A percentile compares a stretch with the other conserved stretches of the same genome.
These are phyloP conservation scores for Sturnus vulgaris DNA, from an alignment of 2,113 vertebrate species.

Conservation along the genomic window DNA sequence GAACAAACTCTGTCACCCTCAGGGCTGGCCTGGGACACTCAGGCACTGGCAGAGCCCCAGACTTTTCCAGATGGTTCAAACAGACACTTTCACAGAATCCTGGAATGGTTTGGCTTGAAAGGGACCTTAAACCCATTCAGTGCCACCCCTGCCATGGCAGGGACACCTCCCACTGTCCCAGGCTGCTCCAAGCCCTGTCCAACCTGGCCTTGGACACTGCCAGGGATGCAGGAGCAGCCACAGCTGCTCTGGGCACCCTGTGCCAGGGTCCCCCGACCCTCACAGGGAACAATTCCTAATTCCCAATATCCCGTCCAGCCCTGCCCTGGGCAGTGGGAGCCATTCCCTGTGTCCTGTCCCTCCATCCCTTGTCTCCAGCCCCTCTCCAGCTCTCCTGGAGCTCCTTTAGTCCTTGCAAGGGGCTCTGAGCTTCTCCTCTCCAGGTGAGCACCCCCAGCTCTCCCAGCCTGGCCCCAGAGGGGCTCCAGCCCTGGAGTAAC, in stretches of 20 bases:
- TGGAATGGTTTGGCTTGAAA: not conserved
- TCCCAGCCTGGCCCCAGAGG: not conserved
- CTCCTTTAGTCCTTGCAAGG: accelerated
- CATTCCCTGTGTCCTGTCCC: not conserved
- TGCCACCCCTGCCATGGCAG: not conserved
- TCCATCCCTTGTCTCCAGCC: not conserved
- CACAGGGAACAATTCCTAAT: not conserved
- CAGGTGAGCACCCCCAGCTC: not conserved
- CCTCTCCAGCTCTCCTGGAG: not conserved
- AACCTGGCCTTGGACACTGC: not conserved
- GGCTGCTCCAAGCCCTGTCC: not conserved
- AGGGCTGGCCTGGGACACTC: not conserved
- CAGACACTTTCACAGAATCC: not conserved
- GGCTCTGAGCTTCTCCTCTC: not conserved
- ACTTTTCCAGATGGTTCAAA: not conserved
- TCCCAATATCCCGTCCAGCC: accelerated
- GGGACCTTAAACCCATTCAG: accelerated
- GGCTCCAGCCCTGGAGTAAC: not conserved
- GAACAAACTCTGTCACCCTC: not conserved
- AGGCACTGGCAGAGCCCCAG: not conserved
- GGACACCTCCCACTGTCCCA: not conserved
- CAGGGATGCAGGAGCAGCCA: not conserved
- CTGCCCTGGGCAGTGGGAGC: not conserved
- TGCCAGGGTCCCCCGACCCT: not conserved
- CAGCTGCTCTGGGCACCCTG: not conserved